phyloP scores from a whole-genome alignment of 2,888 invertebrate genomes.

The Oscheius sp. region DNA sequence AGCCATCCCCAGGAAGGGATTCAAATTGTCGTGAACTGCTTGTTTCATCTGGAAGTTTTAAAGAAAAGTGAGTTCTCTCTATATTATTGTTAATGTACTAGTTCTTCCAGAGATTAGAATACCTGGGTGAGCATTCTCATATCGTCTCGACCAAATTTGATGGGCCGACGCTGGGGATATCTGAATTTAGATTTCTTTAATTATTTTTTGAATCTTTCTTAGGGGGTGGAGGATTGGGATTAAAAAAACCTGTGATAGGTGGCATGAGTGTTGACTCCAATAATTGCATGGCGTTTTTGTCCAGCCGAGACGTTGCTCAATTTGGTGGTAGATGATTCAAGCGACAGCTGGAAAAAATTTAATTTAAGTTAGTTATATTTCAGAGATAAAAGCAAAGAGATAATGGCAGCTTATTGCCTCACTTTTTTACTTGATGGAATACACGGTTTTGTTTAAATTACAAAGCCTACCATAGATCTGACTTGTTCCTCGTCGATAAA shows the following conservation, averaged over 20 bases:
- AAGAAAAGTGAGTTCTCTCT: not conserved
- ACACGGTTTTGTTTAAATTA: no score
- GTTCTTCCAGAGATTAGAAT: not conserved
- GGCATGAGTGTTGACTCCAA: conserved; percentile 67
- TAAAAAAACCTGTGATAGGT: conserved; percentile 55
- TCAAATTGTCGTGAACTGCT: conserved; percentile 92
- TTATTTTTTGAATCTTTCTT: not conserved
- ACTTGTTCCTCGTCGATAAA: conserved; percentile 67
- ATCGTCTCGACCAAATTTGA: conserved; percentile 58
- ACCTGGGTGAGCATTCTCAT: conserved; percentile 56
- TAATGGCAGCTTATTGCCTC: no score
- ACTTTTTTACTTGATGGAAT: not conserved
- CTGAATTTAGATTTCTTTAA: conserved; percentile 26
- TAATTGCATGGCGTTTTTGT: conserved; percentile 64
- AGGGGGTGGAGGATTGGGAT: not conserved
- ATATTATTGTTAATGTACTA: not conserved
- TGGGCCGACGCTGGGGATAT: conserved; percentile 65
- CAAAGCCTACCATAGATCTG: conserved; percentile 61
- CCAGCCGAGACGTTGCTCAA: conserved; percentile 61
- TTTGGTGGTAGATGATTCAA: conserved; percentile 62
- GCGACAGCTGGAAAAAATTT: conserved; percentile 53
- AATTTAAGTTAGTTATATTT: not conserved
- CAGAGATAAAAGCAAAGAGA: not conserved
- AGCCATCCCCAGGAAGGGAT: conserved; percentile 86
- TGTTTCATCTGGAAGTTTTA: conserved; percentile 79